phyloP scores from a whole-genome alignment of 2,113 vertebrate species.

The Hemiscyllium ocellatum region DNA sequence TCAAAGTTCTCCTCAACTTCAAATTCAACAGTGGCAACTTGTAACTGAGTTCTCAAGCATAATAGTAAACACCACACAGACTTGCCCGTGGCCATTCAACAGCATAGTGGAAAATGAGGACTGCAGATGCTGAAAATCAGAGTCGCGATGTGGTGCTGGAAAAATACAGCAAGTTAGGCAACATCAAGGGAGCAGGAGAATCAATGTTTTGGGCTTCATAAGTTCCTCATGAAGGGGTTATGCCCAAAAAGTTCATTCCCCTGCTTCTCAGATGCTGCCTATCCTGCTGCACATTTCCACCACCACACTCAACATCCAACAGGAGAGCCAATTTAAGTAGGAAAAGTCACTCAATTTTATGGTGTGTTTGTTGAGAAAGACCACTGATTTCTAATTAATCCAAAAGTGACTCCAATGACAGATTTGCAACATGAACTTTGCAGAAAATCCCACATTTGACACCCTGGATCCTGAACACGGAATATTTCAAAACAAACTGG shows the following conservation, averaged over 20 bases:
- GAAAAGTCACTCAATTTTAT: neutral
- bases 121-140: no score
- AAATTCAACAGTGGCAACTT: neutral
- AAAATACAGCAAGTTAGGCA: no score
- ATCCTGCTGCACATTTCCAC: no score
- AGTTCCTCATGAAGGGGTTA: no score
- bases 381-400: neutral
- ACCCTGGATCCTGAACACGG: neutral
- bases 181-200: no score
- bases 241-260: no score
- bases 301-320: no score
- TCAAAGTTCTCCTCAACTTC: neutral
- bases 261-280: no score
- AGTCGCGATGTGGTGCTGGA: no score
- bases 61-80: neutral
- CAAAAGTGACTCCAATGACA: neutral
- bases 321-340: no score
- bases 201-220: no score
- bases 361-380: neutral
- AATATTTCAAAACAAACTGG: neutral
- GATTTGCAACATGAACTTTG: neutral
- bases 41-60: neutral
- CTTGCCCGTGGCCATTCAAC: neutral
- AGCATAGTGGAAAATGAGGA: no score
- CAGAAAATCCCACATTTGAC: neutral